These are phyloP conservation scores for Hafferia zeledoni DNA, from an alignment of 2,797 vertebrate species.

Conservation along the genomic window DNA sequence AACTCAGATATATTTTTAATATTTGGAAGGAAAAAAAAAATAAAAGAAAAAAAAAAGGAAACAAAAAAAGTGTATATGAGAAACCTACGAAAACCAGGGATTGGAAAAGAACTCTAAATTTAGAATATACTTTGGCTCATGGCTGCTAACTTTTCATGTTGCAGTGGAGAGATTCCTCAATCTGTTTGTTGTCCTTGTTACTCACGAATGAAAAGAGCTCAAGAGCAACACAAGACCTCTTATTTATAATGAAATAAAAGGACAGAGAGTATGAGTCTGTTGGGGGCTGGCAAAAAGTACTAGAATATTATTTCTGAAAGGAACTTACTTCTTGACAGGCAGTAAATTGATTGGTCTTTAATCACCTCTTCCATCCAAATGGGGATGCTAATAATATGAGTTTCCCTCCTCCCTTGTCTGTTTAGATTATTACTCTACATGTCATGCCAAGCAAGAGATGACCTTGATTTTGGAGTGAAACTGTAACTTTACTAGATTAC, in stretches of 20 bases:
- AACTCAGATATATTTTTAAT: neutral
- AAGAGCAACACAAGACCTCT: neutral
- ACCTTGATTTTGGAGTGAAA: neutral
- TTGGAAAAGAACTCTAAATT: neutral
- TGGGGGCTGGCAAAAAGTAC: neutral
- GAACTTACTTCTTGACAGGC: neutral
- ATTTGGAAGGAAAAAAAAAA: neutral
- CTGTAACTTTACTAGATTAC: neutral
- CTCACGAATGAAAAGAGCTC: neutral
- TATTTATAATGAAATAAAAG: constrained; percentile 14
- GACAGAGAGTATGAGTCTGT: neutral
- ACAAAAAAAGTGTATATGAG: fast-evolving
- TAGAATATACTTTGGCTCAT: neutral
- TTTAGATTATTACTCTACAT: neutral
- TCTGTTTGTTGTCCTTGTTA: neutral
- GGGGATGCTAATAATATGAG: neutral
- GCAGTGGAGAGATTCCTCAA: neutral
- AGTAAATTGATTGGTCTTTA: neutral
- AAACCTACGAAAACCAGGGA: neutral
- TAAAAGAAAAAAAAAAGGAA: fast-evolving
- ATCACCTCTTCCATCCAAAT: neutral
- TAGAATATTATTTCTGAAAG: neutral
- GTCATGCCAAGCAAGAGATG: neutral
- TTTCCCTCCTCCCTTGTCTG: neutral
- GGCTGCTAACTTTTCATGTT: neutral